Base-by-base conservation (phyloP, 2,888 invertebrate species). In the Caenorhabditis sp. region DNA sequence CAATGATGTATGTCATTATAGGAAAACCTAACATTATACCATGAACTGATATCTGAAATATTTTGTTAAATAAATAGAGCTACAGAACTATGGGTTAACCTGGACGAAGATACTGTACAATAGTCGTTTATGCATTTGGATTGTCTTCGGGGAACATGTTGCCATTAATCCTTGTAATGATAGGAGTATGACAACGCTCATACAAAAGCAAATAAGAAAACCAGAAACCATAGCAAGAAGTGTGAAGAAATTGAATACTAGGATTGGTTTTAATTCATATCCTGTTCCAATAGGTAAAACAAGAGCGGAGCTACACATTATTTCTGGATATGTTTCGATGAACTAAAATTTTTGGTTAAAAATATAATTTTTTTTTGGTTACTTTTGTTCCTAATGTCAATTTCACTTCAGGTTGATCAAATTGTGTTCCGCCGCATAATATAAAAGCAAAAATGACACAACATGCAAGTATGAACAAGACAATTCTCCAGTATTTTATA, bases 321-420 rank as follows among this genome's bases (percentile, higher is more conserved):
- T 59, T 56, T 70, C 70, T 0, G 70, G 70, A 26, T 57, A 60
- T 4, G 14, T 8, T 23, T 58, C 58, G n/a, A 53, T 14, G 1
- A 62, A 38, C 70, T 70, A n/a, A n/a, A n/a, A n/a, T n/a, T n/a
- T n/a, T n/a, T n/a, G n/a, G n/a, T n/a, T n/a, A n/a, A n/a, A n/a
- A n/a, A n/a, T n/a, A n/a, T n/a, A n/a, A n/a, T n/a, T n/a, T n/a
- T n/a, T n/a, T n/a, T 7, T 10, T 31, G 31, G 10, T 31, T 20
- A 70, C 70, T 52, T 56, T 25, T 43, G 59, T 31, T 31, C 31
- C 31, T 31, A 31, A 31, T 4, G 31, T 10, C 31, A 31, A 7
- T 50, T 70, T 70, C 36, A 62, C 59, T 14, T 20, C 53, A n/a
- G 50, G 53, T 59, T 70, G 70, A 62, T 70, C 70, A 20, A 70